A percentile compares a stretch with the other conserved stretches of the same genome.
Evolutionary conservation across 2,888 invertebrate species (phyloP).

Genomic region (Erynnis tages): DNA sequence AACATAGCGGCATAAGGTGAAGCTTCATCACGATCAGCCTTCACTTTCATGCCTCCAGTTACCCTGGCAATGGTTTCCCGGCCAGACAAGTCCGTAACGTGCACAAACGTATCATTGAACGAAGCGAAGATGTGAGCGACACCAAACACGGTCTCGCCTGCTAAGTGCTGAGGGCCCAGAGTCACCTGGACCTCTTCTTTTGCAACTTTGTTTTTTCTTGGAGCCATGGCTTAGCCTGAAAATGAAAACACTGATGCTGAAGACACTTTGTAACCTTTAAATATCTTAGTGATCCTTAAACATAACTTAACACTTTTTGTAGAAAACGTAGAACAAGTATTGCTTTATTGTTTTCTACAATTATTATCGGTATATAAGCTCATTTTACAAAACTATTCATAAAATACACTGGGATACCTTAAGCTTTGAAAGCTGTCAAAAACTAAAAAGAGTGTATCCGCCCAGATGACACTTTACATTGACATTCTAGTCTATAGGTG

Average conservation of each 20-base stretch:
- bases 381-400: conserved; percentile 42
- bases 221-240: conserved; percentile 90
- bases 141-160: conserved; percentile 98
- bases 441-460: conserved; percentile 68
- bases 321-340: conserved; percentile 26
- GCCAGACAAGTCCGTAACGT: conserved; percentile 99
- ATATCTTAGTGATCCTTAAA: conserved; percentile 61
- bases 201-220: conserved; percentile 97
- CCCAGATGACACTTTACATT: conserved; percentile 11
- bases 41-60: conserved; percentile 99
- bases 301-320: conserved; percentile 28
- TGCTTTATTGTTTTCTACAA: conserved; percentile 30
- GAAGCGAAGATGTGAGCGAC: conserved; percentile 99
- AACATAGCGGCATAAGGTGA: conserved; percentile 99
- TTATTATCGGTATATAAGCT: conserved; percentile 47
- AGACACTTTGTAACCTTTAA: conserved; percentile 65
- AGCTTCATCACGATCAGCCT: conserved; percentile 99
- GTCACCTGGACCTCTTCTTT: conserved; percentile 98
- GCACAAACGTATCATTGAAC: conserved; percentile 99
- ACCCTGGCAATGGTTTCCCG: conserved; percentile 97
- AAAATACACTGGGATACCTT: conserved; percentile 62
- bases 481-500: too few relatives aligned
- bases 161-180: conserved; percentile 97
- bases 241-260: conserved; percentile 64
- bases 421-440: conserved; percentile 77